Percentiles rank a stretch among this genome's conserved stretches.
Conservation (phyloP, 2,113 vertebrate species). For the Alligator sinensis region DNA sequence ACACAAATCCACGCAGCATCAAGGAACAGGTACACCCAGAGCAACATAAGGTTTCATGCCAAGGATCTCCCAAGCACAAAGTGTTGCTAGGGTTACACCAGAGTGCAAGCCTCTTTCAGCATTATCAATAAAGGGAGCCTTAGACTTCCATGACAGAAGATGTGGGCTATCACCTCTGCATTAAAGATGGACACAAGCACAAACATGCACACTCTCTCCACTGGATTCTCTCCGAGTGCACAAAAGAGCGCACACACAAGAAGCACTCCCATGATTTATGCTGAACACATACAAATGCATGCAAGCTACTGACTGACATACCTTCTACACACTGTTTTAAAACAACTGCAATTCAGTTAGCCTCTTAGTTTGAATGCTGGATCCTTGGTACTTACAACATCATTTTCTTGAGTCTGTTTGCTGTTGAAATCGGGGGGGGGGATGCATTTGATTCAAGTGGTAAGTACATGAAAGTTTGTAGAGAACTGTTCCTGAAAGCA, state of each 20-base stretch:
- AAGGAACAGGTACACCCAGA: not conserved
- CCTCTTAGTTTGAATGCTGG: not conserved
- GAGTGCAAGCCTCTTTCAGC: accelerated
- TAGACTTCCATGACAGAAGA: not conserved
- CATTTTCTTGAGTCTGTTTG: not conserved
- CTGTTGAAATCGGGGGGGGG: not conserved
- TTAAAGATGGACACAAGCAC: not conserved
- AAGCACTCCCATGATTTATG: not conserved
- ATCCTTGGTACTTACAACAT: constrained; percentile 45
- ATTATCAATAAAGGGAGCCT: not conserved
- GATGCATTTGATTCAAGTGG: not conserved
- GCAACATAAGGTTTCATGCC: accelerated
- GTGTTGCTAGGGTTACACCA: not conserved
- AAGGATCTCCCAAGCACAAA: not conserved
- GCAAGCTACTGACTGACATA: constrained; percentile 6
- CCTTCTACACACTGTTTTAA: constrained; percentile 22
- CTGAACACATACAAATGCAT: not conserved
- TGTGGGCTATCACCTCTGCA: not conserved
- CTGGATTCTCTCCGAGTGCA: not conserved
- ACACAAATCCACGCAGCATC: accelerated
- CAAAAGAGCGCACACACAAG: not conserved
- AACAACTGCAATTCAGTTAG: constrained; percentile 5
- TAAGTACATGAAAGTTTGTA: constrained; percentile 23
- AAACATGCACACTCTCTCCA: not conserved
- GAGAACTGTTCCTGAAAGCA: not conserved